These are phyloP conservation scores for Aphidius ervi DNA, from an alignment of 1,140 invertebrate genomes.

Conservation along the genomic window DNA sequence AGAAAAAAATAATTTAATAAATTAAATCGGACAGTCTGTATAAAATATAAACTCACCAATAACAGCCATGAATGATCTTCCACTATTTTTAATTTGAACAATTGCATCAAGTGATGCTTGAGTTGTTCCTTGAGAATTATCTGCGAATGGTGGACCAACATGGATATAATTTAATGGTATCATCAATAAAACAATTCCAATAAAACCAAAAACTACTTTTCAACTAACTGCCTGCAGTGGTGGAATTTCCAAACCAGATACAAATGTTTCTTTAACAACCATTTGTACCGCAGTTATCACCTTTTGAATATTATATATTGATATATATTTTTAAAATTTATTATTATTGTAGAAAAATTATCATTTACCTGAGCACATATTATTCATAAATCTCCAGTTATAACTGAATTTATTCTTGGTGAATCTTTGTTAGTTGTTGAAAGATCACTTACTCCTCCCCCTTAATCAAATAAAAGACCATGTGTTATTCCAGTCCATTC, in stretches of 20 bases:
- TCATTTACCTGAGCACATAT: conserved; percentile 71
- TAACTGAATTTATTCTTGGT: conserved; percentile 70
- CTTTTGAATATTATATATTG: conserved; percentile 13
- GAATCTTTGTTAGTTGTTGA: conserved; percentile 50
- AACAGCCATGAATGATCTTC: conserved; percentile 61
- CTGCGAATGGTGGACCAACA: conserved; percentile 68
- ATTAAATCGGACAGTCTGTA: no score
- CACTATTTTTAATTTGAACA: conserved; percentile 71
- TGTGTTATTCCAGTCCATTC: conserved; percentile 84
- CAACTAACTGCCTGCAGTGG: conserved; percentile 84
- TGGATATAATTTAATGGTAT: conserved; percentile 83
- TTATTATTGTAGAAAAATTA: no score
- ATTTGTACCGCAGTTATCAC: conserved; percentile 88
- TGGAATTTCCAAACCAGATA: conserved; percentile 77
- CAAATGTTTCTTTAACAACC: conserved; percentile 91
- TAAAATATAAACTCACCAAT: conserved; percentile 54
- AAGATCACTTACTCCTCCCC: conserved; percentile 80
- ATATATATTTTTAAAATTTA: no score
- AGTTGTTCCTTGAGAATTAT: conserved; percentile 72
- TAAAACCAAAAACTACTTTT: conserved; percentile 89
- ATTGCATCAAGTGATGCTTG: conserved; percentile 86
- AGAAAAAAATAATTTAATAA: no score
- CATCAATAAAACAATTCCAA: conserved; percentile 67
- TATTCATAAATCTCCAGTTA: conserved; percentile 90
- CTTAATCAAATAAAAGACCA: conserved; percentile 75